phyloP scores from a whole-genome alignment of 2,113 vertebrate genomes.

The Rattus rattus region DNA sequence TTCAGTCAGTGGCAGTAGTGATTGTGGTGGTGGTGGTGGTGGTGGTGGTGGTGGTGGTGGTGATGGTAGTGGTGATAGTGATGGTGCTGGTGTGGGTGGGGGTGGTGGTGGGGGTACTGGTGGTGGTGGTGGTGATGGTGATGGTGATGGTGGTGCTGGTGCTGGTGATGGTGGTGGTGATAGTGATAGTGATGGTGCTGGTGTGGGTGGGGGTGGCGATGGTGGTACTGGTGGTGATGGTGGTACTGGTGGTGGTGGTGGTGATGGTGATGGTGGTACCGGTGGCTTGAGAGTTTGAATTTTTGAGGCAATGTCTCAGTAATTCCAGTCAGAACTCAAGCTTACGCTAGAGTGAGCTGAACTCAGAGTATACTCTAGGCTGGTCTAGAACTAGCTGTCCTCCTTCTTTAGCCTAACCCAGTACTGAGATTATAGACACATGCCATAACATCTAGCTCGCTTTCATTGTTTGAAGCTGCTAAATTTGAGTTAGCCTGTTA shows the following conservation, averaged over 20 bases:
- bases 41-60: background rate
- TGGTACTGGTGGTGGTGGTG: background rate
- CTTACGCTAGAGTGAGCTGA: background rate
- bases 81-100: background rate
- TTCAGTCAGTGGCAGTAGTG: background rate
- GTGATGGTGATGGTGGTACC: background rate
- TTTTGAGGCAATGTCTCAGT: background rate
- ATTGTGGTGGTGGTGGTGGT: background rate
- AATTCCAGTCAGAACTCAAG: background rate
- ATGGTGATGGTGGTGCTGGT: fast-evolving
- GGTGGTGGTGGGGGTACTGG: background rate
- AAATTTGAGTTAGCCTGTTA: background rate
- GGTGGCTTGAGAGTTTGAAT: background rate
- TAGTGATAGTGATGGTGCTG: background rate
- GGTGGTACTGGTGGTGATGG: background rate
- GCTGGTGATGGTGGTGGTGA: background rate
- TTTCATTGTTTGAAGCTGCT: background rate
- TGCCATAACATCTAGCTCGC: background rate
- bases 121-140: background rate
- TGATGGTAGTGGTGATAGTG: background rate
- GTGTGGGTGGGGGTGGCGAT: too few relatives aligned
- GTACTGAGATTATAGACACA: background rate
- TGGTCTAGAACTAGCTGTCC: background rate
- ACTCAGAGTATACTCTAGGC: background rate
- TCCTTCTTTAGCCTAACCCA: background rate